phyloP scores from a whole-genome alignment of 1,140 invertebrate genomes.

The Aphaenogaster floridana region DNA sequence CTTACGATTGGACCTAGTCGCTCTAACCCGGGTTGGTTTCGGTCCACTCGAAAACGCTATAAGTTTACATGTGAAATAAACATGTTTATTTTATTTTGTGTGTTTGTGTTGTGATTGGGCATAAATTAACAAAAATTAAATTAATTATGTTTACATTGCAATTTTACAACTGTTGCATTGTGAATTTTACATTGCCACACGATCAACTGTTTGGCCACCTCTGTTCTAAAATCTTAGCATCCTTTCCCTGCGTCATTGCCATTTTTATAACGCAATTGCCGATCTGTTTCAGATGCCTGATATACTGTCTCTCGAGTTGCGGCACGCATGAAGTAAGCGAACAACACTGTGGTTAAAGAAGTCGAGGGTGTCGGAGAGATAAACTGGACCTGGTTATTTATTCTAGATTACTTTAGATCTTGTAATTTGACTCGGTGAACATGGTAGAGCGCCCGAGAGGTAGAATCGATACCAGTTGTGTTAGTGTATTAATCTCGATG shows the following conservation, averaged over 20 bases:
- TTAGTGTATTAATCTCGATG: constrained; percentile 67
- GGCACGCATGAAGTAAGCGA: not conserved
- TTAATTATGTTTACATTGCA: too few relatives aligned
- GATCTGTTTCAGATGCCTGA: constrained; percentile 12
- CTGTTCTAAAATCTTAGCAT: too few relatives aligned
- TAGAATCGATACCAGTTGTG: constrained; percentile 15
- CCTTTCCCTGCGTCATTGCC: not conserved
- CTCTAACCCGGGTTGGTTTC: too few relatives aligned
- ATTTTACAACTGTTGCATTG: too few relatives aligned
- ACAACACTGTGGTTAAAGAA: not conserved
- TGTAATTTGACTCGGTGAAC: not conserved
- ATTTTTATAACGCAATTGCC: not conserved
- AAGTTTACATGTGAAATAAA: too few relatives aligned
- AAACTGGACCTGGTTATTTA: not conserved
- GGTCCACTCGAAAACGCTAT: too few relatives aligned
- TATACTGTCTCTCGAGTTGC: not conserved
- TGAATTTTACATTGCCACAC: too few relatives aligned
- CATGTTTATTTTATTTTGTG: too few relatives aligned
- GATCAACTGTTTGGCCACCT: too few relatives aligned
- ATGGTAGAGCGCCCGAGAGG: constrained; percentile 66
- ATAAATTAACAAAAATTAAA: too few relatives aligned
- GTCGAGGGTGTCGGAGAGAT: not conserved
- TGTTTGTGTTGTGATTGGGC: too few relatives aligned
- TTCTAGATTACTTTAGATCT: not conserved
- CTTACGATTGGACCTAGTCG: too few relatives aligned